Base-by-base conservation (phyloP, 2,113 vertebrate genomes). In the Larimichthys crocea region DNA sequence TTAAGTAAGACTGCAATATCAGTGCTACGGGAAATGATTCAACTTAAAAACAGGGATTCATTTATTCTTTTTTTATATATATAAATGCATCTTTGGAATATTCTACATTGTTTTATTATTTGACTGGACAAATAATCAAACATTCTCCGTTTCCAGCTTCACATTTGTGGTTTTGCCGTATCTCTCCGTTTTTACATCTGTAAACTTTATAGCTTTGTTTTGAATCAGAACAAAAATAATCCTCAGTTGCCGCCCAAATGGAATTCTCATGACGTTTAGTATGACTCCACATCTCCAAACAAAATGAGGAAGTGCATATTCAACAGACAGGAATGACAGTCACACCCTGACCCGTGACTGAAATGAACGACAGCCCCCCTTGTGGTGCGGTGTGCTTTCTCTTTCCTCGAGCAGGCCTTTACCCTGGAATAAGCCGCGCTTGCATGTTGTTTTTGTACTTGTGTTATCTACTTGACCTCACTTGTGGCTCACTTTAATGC, bases 261-360 rank as follows among this genome's bases (percentile, higher is more conserved):
- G 0, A 5, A 56, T 24, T 70, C 14, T 42, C 49, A 35, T 24
- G 35, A 44, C 19, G 1, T 2, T 4, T 3, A 19, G 26, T 48
- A 26, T 66, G 69, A 78, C 48, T 44, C 6, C 19, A 71, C 22
- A 66, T 70, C 22, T 31, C 24, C 14, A 71, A 15, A 29, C 17
- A 64, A 73, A 81, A 79, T 59, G 56, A 79, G 59, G 66, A 82
- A 77, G 29, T 66, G 26, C 24, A 76, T 26, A 26, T 59, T 55
- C 3, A 44, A 4, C 57, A 17, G 55, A 29, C 64, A 48, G 76
- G 40, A 70, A 69, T 31, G 19, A 57, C 3, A 8, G 55, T 56
- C 17, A 52, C 76, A 76, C 63, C 31, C 46, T 46, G 40, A 62
- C 12, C 55, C 40, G 35, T 14, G 15, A 50, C 40, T 68, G 56